phyloP scores from a whole-genome alignment of 2,797 vertebrate species.

The Pelochelys cantorii region DNA sequence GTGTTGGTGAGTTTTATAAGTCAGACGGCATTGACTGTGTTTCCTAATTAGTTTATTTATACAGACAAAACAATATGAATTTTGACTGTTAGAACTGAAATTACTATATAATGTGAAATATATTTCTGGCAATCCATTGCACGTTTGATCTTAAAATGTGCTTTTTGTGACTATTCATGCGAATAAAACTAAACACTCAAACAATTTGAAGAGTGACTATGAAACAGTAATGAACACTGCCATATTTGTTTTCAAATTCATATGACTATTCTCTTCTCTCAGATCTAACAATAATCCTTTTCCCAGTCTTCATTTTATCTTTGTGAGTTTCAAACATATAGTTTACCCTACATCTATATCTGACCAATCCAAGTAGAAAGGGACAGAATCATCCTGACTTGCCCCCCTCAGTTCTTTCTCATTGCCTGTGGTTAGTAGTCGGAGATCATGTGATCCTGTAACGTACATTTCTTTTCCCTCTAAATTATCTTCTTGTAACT shows the following conservation, averaged over 20 bases:
- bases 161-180: neutral
- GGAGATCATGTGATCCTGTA: neutral
- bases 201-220: conserved; percentile 32
- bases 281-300: neutral
- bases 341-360: neutral
- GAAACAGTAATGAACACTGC: neutral
- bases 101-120: neutral
- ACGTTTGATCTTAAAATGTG: conserved; percentile 25
- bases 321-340: neutral
- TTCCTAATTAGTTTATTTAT: conserved; percentile 50
- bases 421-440: neutral
- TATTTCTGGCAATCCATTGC: conserved; percentile 19
- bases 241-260: neutral
- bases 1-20: conserved; percentile 29
- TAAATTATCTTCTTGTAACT: neutral
- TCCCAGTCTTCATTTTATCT: conserved; percentile 47
- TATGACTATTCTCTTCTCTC: neutral
- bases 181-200: neutral
- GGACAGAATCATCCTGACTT: neutral
- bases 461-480: neutral
- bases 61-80: conserved; percentile 36
- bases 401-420: neutral
- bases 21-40: conserved; percentile 9
- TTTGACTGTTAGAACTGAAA: conserved; percentile 38
- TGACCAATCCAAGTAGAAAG: neutral